These are phyloP conservation scores for Zhuqinia jingwanae DNA, from an alignment of 2,888 invertebrate genomes.

Conservation along the genomic window DNA sequence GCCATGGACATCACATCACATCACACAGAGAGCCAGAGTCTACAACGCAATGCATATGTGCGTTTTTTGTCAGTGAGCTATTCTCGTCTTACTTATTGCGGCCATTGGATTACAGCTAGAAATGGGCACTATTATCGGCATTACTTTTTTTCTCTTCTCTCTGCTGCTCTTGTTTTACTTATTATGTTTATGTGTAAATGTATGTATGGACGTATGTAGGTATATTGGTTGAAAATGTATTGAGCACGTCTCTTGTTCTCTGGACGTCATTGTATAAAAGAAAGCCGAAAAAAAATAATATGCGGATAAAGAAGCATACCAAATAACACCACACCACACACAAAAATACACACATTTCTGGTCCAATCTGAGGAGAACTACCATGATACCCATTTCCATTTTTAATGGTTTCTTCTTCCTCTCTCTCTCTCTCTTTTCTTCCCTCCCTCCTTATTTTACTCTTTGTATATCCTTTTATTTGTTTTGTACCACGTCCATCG, in stretches of 20 bases:
- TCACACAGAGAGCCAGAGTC: no score
- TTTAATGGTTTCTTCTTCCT: slow-evolving; percentile 72
- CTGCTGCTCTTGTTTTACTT: slow-evolving; percentile 41
- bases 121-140: slow-evolving; percentile 43
- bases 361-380: slow-evolving; percentile 43
- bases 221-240: slow-evolving; percentile 6
- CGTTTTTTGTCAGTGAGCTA: slow-evolving; percentile 29
- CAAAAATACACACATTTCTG: slow-evolving; percentile 30
- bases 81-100: slow-evolving; percentile 64
- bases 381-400: slow-evolving; percentile 72
- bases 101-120: slow-evolving; percentile 59
- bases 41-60: slow-evolving; percentile 22
- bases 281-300: slow-evolving; percentile 28
- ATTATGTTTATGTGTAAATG: no score
- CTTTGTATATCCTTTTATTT: slow-evolving; percentile 58
- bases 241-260: slow-evolving; percentile 26
- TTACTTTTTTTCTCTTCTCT: slow-evolving; percentile 31
- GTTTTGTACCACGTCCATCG: slow-evolving; percentile 48
- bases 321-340: background rate
- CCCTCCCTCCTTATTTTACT: slow-evolving; percentile 40
- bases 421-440: slow-evolving; percentile 57
- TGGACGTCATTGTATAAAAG: slow-evolving; percentile 44
- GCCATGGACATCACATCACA: no score
- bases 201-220: no score
- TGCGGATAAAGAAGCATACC: background rate